A percentile compares a stretch with the other conserved stretches of the same genome.
Conservation (phyloP, 2,113 vertebrate species). For the Macaca nemestrina region DNA sequence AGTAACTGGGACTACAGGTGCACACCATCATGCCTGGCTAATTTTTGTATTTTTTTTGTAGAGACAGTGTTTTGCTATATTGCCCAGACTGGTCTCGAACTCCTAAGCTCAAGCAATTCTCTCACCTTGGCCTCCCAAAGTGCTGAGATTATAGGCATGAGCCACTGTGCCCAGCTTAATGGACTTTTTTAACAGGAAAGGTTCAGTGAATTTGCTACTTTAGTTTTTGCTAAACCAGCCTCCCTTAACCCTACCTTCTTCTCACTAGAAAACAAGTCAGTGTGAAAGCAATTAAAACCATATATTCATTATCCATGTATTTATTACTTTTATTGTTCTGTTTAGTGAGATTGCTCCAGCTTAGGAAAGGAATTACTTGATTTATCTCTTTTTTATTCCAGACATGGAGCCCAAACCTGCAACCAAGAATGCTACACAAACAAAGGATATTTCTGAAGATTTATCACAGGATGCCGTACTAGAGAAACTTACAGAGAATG, state of each 20-base stretch:
- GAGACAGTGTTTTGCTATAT: no score
- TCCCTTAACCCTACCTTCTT: background rate
- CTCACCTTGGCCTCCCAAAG: no score
- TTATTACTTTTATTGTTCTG: background rate
- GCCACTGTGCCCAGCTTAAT: no score
- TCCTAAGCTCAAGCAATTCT: no score
- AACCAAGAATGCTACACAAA: background rate
- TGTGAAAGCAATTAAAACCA: slow-evolving; percentile 2
- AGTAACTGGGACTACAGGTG: no score
- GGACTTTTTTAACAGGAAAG: background rate
- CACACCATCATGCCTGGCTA: no score
- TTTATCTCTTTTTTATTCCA: slow-evolving; percentile 22
- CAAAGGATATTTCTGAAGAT: slow-evolving; percentile 1
- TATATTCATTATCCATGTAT: background rate
- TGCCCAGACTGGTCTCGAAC: no score
- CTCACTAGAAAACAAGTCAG: background rate
- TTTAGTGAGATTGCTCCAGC: background rate
- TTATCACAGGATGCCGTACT: background rate
- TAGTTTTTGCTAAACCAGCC: background rate
- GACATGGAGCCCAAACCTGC: slow-evolving; percentile 43
- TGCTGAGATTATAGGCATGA: no score
- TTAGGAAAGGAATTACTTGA: slow-evolving; percentile 16
- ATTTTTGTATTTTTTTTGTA: no score
- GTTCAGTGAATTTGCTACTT: slow-evolving; percentile 12
- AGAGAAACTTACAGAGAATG: slow-evolving; percentile 47